Base-by-base conservation (phyloP, 2,113 vertebrate species). In the Ammospiza nelsoni region DNA sequence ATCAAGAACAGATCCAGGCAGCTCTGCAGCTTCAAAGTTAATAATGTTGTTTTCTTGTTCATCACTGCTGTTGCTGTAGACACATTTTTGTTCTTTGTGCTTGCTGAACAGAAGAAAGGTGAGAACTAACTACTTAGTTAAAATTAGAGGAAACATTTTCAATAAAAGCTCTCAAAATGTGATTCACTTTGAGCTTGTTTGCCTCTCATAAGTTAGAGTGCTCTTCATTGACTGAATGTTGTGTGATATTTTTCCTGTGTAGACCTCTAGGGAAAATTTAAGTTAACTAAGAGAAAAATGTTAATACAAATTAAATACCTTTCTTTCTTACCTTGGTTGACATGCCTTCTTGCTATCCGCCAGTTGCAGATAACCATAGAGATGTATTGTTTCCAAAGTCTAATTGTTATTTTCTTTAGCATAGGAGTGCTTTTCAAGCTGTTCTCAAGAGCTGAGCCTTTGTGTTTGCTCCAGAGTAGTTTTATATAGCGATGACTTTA, bases 171-270 rank as follows among this genome's bases (percentile, higher is more conserved):
- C 82, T 94, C 65, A 61, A 80, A 90, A 65, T 4, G 11, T 66
- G 75, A 74, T 94, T 97, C 61, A 94, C 85, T 41, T 94, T 35
- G 61, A 92, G 85, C 83, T 81, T 96, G 82, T 94, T 95, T 97
- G 72, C 85, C 85, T 96, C 90, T 95, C 49, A 7, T 35, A 74
- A 83, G 75, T 93, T 88, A 75, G 82, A 97, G 95, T 92, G 79
- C 90, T 96, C 72, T 95, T 95, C 92, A 95, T 61, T 91, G 92
- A 86, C 82, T 86, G 44, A 89, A 74, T 92, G 65, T 90, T 94
- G 75, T 93, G 43, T 84, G 71, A 49, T 71, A 5, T 90, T 92
- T 95, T 95, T 83, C 52, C 44, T 71, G 7, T 81, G 44, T 63
- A 90, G 48, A 81, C 85, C 94, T 88, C 65, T 44, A 74, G 94